These are phyloP conservation scores for Karalla daura DNA, from an alignment of 2,797 vertebrate species.

Conservation along the genomic window DNA sequence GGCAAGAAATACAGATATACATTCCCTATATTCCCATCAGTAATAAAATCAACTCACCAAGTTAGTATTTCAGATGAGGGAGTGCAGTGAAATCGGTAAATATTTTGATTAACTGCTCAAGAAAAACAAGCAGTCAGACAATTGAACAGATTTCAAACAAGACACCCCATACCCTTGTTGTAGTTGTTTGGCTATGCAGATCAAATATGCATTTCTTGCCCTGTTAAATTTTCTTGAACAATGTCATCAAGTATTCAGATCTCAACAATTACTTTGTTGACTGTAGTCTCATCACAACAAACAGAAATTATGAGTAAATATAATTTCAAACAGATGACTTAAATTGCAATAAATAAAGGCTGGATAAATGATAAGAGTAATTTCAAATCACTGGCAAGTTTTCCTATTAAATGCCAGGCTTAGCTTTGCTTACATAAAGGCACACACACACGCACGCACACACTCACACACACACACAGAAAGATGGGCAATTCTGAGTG, in stretches of 20 bases:
- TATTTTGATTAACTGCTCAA: background rate
- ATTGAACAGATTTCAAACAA: constrained; percentile 1
- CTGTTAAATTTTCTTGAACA: background rate
- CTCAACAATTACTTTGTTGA: background rate
- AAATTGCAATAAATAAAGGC: background rate
- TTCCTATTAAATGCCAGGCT: constrained; percentile 4
- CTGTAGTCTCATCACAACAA: background rate
- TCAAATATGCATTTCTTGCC: background rate
- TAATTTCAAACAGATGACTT: background rate
- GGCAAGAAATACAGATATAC: background rate
- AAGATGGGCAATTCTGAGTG: constrained; percentile 43
- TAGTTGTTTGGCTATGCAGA: too few relatives aligned
- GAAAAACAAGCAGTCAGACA: background rate
- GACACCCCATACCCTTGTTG: too few relatives aligned
- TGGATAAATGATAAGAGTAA: background rate
- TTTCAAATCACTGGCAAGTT: background rate
- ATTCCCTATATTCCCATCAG: too few relatives aligned
- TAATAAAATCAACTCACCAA: too few relatives aligned
- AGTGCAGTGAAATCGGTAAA: background rate
- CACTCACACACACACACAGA: constrained; percentile 8
- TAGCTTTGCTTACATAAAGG: constrained; percentile 13
- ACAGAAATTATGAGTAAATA: background rate
- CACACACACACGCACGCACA: background rate
- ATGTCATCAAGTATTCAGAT: background rate
- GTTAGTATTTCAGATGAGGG: background rate